Base-by-base conservation (phyloP, 2,797 vertebrate genomes). In the Pseudotriccus pelzelni region DNA sequence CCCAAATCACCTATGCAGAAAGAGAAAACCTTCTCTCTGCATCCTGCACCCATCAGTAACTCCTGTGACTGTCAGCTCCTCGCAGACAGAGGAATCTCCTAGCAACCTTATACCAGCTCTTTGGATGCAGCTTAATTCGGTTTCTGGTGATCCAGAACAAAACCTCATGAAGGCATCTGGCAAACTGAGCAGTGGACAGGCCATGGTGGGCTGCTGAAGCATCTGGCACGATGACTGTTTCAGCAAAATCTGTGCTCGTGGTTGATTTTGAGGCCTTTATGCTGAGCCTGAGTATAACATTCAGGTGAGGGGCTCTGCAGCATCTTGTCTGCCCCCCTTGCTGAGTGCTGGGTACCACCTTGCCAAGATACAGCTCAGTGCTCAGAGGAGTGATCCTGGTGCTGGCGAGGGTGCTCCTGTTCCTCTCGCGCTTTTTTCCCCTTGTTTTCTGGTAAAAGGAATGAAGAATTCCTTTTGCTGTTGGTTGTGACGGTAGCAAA, bases 121-220 rank as follows among this genome's bases (percentile, higher is more conserved):
- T 78, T 90, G 86, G 86, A 90, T 77, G 84, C 90, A 83, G 90
- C 84, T 72, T 96, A 95, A 97, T 96, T 93, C 11, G 1, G 92
- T 93, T 92, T 93, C 94, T 94, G 96, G 93, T 50, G 84, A 74
- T 90, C 93, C 94, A 94, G 73, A 96, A 68, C 88, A 94, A 94
- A 96, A 87, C 72, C 92, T 83, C 68, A 34, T 10, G 44, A 20
- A 89, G 86, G 86, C 93, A 93, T 90, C 93, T 97, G 96, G 95
- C 84, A 90, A 67, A 32, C 9, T 30, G 64, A 81, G 81, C 0
- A 4, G 66, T 1, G n/a, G 68, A 46, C 63, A 43, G 66, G 75
- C 91, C 2, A 14, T 28, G 86, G 44, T 55, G 63, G 39, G 9
- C 87, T 55, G 74, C 70, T 60, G 46, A 64, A 87, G 44, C 79